Base-by-base conservation (phyloP, 2,888 invertebrate genomes). In the Vanessa cardui region DNA sequence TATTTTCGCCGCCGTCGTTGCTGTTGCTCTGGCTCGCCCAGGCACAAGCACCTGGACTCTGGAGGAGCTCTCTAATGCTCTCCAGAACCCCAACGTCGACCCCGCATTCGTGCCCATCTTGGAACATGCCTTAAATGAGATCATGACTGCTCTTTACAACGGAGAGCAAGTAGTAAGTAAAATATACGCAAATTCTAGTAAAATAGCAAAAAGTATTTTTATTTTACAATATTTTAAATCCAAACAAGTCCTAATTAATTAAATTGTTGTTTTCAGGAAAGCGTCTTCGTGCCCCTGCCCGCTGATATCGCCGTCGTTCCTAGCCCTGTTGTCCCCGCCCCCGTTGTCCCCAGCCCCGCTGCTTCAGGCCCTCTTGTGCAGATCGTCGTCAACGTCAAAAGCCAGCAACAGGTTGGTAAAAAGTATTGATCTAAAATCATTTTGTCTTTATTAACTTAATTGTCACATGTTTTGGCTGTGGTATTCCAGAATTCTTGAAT, bases 321-420 rank as follows among this genome's bases (percentile, higher is more conserved):
- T 52, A 68, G 44, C 6, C 47, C 47, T 18, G 66, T 69, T 20
- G 18, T 50, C 58, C 68, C 72, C 18, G 60, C 62, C 6, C 71
- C 72, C n/a, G 69, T 62, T n/a, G 26, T 60, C 54, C 54, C 72
- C 46, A 26, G 69, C 73, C 58, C 71, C 70, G 60, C 75, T 74
- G 54, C 6, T 1, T 73, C 75, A 71, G 81, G 82, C 79, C 85
- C 87, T 69, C 82, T 85, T 44, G 84, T 87, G n/a, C 80, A 85
- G 75, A 80, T 83, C 77, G 79, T 83, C 76, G 67, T 82, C 67
- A 84, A 86, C 73, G 77, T 83, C 26, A 77, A 82, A 65, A 68
- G 73, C 54, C 66, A 78, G 47, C 69, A 77, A 68, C 68, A 78
- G 72, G 81, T 80, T 9, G 20, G 33, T 8, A 9, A 39, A 39